Base-by-base conservation (phyloP, 2,113 vertebrate species). In the Oostethus manadensis region DNA sequence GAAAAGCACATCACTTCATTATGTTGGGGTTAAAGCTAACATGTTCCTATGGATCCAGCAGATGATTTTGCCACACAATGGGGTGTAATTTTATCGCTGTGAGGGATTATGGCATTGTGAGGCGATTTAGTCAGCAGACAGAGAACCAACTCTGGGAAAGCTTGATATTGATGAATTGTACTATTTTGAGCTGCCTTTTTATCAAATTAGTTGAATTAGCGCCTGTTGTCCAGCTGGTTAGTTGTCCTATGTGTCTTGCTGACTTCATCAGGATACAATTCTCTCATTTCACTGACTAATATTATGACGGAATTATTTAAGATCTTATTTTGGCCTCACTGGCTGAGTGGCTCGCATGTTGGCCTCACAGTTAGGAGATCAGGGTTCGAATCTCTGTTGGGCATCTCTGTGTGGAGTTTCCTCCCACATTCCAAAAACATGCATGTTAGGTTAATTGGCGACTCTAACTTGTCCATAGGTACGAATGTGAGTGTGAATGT, bases 41-140 rank as follows among this genome's bases (percentile, higher is more conserved):
- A 58, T 15, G 48, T 69, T 79, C 66, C 79, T 77, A 64, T 77
- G 64, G 78, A 58, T 68, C 68, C 51, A 60, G 72, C 67, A 78
- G 78, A 73, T 76, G 58, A 71, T 83, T 87, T 87, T 87, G 84
- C 83, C 80, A 84, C 80, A 87, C 86, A 84, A 74, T 75, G 81
- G 58, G 10, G 56, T 76, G 77, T 79, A 87, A 88, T 82, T 83
- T 84, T 76, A 85, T 73, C 84, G 69, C 61, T 70, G 71, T 60
- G 61, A 74, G 80, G 85, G 86, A 87, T 88, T 86, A 86, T 10
- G 20, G 62, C 40, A 44, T 64, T 74, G 60, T 77, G 77, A 68
- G 81, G 73, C 71, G 77, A 80, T 84, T 87, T 75, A 78, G 82
- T 64, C 68, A 68, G 62, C 81, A 74, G 69, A 74, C 75, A 74